Evolutionary conservation across 2,888 invertebrate genomes (phyloP).

Genomic region (Bimastos eiseni): DNA sequence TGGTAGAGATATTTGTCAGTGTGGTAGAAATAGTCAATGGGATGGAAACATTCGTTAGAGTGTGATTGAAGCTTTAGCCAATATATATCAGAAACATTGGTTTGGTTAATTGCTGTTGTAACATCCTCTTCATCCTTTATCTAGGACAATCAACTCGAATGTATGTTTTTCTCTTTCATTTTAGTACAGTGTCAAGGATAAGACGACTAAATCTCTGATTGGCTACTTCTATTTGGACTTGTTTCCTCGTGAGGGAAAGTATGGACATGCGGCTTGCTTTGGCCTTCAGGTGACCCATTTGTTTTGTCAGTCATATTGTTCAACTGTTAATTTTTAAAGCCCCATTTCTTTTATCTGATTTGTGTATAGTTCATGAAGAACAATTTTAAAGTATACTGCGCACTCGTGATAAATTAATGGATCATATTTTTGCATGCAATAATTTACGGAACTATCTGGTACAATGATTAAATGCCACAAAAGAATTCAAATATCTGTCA

Average conservation of each 20-base stretch:
- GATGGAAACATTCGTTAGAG: no score
- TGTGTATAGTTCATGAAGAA: no score
- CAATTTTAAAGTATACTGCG: neutral
- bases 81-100: no score
- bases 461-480: no score
- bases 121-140: no score
- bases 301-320: neutral
- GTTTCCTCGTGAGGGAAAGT: conserved; percentile 65
- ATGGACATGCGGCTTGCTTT: conserved; percentile 65
- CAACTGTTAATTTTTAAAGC: no score
- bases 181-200: conserved; percentile 60
- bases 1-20: neutral
- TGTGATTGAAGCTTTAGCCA: no score
- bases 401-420: neutral
- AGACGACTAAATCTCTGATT: conserved; percentile 53
- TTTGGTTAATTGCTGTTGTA: no score
- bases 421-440: neutral
- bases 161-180: neutral
- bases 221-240: conserved; percentile 66
- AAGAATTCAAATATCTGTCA: conserved; percentile 13
- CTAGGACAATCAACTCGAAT: neutral
- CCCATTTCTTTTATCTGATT: no score
- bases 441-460: no score
- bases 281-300: conserved; percentile 58
- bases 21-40: neutral